Evolutionary conservation across 2,888 invertebrate species (phyloP), one percentile per base, ranked within the genome.

Genomic region (Phymatocera aterrima): DNA sequence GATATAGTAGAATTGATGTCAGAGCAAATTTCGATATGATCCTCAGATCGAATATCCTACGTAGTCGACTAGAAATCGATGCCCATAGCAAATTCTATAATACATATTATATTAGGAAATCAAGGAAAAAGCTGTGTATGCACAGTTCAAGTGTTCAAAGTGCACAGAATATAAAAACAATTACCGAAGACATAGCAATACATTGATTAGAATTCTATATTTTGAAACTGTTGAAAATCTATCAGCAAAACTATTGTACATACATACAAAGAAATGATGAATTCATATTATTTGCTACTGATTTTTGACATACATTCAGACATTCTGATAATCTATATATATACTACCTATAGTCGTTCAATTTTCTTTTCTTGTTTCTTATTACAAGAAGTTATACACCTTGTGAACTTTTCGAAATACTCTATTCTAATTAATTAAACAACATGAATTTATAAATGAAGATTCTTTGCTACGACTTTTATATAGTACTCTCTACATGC

Each of bases 221-320:
- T 57, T 60, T 37, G 4, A 34, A 75, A 28, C 24, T 60, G 40
- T 43, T 37, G 40, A 57, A 75, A 37, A 15, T 31, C 40, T 57
- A 18, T 75, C 60, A 57, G 57, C 75, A 57, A 75, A 75, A 51
- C n/a, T n/a, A n/a, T n/a, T 75, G 75, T 75, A 75, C 57, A 75
- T 75, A 75, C 37, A 75, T n/a, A n/a, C n/a, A 43, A 46, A 15
- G 24, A 60, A 5, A 40, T n/a, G n/a, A n/a, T n/a, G n/a, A 28
- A 24, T 57, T 60, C n/a, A 43, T 75, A 37, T 43, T n/a, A 37
- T 18, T 75, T 57, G 34, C 40, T 40, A 43, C 24, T 37, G 18
- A 64, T 60, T 54, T 24, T 75, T 57, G 37, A 40, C 46, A 75
- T 57, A 12, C 12, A 28, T 28, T 40, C 10, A 28, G 37, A 57